Percentiles rank a stretch among this genome's conserved stretches.
Evolutionary conservation across 2,888 invertebrate species (phyloP).

Genomic region (Trisateles emortualis): DNA sequence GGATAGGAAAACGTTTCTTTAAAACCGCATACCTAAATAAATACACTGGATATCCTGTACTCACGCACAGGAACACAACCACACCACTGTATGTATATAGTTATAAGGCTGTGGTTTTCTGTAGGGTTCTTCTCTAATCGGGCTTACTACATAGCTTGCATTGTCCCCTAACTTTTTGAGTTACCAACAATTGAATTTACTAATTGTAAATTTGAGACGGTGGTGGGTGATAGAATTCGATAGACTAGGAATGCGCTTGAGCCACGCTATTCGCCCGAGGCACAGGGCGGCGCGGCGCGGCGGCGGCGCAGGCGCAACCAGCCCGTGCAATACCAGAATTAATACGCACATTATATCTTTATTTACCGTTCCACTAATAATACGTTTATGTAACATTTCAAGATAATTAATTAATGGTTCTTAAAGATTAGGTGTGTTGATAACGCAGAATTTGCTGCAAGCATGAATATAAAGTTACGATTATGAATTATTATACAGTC

Average conservation of each 20-base stretch:
- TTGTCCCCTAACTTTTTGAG: constrained; percentile 9
- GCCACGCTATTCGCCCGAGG: constrained; percentile 13
- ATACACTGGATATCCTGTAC: too few relatives aligned
- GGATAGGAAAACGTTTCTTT: too few relatives aligned
- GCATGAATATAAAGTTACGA: constrained; percentile 33
- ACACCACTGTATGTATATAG: too few relatives aligned
- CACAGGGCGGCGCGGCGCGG: constrained; percentile 1
- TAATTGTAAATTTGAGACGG: constrained; percentile 34
- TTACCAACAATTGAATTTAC: constrained; percentile 18
- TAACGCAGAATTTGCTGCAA: constrained; percentile 59
- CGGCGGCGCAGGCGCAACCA: constrained; percentile 29
- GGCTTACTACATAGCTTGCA: too few relatives aligned
- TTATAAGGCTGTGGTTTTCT: too few relatives aligned
- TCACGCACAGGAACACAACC: too few relatives aligned
- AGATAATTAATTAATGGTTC: constrained; percentile 69
- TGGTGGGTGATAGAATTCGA: too few relatives aligned
- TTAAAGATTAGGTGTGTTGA: constrained; percentile 59
- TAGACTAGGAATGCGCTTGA: constrained; percentile 35
- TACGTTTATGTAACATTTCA: constrained; percentile 68
- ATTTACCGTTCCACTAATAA: constrained; percentile 72
- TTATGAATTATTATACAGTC: constrained; percentile 20
- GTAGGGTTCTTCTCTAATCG: too few relatives aligned
- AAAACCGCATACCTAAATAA: too few relatives aligned
- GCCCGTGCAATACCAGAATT: constrained; percentile 55
- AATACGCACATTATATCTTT: constrained; percentile 61